phyloP scores from a whole-genome alignment of 2,113 vertebrate species.

The Rhinogobius similis region DNA sequence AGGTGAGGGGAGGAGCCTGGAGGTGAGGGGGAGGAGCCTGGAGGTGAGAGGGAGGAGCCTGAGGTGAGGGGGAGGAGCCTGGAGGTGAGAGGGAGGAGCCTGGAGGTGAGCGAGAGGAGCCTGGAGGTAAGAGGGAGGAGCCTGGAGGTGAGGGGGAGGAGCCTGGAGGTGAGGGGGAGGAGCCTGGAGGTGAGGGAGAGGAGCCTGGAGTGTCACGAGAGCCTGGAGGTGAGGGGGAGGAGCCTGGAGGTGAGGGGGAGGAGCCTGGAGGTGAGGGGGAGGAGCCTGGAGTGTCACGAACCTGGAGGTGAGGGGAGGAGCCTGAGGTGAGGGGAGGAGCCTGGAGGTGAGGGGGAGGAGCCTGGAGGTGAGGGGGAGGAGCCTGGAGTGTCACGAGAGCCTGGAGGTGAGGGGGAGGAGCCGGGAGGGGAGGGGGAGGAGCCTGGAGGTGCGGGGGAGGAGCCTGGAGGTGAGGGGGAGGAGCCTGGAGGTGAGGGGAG shows the following conservation, averaged over 20 bases:
- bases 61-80: slow-evolving; percentile 80
- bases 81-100: background rate
- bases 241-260: fast-evolving
- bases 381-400: too few relatives aligned
- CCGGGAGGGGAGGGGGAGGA: too few relatives aligned
- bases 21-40: too few relatives aligned
- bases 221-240: too few relatives aligned
- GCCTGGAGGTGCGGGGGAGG: too few relatives aligned
- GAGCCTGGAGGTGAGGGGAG: too few relatives aligned
- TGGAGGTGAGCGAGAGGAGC: too few relatives aligned
- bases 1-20: too few relatives aligned
- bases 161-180: background rate
- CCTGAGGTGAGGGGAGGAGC: slow-evolving; percentile 23
- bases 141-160: fast-evolving
- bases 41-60: slow-evolving; percentile 63
- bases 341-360: slow-evolving; percentile 79
- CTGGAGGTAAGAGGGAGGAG: background rate
- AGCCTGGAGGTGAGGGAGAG: too few relatives aligned
- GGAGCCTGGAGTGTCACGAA: fast-evolving
- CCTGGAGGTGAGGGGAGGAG: too few relatives aligned
- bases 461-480: too few relatives aligned
- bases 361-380: background rate
- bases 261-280: background rate
- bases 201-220: too few relatives aligned
- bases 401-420: background rate